Evolutionary conservation across 2,113 vertebrate species (phyloP), one percentile per base, ranked within the genome.

Genomic region (Saimiri boliviensis): DNA sequence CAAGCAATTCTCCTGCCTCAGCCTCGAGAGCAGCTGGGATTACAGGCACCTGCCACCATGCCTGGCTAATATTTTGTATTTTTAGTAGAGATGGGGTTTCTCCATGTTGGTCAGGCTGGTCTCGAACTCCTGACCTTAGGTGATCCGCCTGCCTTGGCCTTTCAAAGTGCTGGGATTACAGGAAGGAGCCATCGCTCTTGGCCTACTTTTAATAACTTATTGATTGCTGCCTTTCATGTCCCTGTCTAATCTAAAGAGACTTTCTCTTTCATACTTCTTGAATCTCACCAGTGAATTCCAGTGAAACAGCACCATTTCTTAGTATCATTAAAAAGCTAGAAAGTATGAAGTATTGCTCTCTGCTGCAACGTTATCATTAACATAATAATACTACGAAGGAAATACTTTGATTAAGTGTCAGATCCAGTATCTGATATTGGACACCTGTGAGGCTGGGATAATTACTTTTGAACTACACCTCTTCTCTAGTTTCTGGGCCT

Each of bases 331-430:
- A 94, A 71, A 81, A 87, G 94, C 76, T 68, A 35, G 73, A 79
- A 92, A 92, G 74, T n/a, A 77, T 12, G 40, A 83, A 88, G 20
- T 77, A 40, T 94, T 94, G 49, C 49, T 96, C 4, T 42, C 35
- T 94, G 40, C 20, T 80, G n/a, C n/a, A n/a, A n/a, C n/a, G n/a
- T n/a, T 76, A 19, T 77, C 74, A 87, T 94, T 95, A 89, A 49
- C 84, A n/a, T 63, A 63, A 30, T 77, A 86, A n/a, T 87, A 60
- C 54, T 52, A 92, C n/a, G 56, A 77, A 89, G 60, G 21, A 86
- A 86, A 30, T 92, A 63, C 35, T 94, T 82, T 83, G 56, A 82
- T 8, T 77, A 93, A 68, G 19, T 13, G 3, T 81, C 27, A 40
- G 54, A 63, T 74, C 49, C 27, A 52, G 42, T 79, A 8, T 95